These are phyloP conservation scores for Drosophila aldrichi DNA, from an alignment of 2,888 invertebrate genomes.

Conservation along the genomic window DNA sequence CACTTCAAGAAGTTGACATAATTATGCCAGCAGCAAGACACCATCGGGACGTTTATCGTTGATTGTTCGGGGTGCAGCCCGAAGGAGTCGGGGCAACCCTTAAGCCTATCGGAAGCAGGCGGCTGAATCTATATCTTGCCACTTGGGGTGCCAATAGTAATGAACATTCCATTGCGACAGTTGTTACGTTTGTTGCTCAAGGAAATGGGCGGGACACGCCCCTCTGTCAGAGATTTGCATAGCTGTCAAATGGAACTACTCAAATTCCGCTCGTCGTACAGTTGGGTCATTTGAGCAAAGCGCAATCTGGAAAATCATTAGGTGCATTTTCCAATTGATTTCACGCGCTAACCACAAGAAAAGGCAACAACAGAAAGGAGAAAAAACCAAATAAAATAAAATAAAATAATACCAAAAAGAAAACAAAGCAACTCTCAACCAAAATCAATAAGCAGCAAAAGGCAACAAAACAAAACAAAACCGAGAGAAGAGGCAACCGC, in stretches of 20 bases:
- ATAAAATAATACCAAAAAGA: constrained; percentile 10
- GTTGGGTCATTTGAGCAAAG: constrained; percentile 56
- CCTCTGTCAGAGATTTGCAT: constrained; percentile 49
- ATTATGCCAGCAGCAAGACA: constrained; percentile 69
- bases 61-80: constrained; percentile 20
- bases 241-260: constrained; percentile 27
- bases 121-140: constrained; percentile 25
- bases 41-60: constrained; percentile 30
- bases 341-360: constrained; percentile 66
- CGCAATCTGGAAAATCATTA: constrained; percentile 69
- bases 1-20: constrained; percentile 80
- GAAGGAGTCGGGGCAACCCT: constrained; percentile 54
- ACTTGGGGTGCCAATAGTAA: constrained; percentile 37
- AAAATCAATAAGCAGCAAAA: constrained; percentile 77
- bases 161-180: constrained; percentile 57
- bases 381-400: not conserved
- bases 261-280: constrained; percentile 44
- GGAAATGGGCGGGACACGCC: constrained; percentile 63
- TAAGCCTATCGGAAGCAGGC: constrained; percentile 24
- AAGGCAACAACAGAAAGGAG: not conserved
- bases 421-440: constrained; percentile 49
- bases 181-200: constrained; percentile 49
- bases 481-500: constrained; percentile 52
- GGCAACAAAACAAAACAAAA: constrained; percentile 62
- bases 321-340: constrained; percentile 79